phyloP scores from a whole-genome alignment of 35 echinoderm and acorn worm species.

The Eucidaris tribuloides region DNA sequence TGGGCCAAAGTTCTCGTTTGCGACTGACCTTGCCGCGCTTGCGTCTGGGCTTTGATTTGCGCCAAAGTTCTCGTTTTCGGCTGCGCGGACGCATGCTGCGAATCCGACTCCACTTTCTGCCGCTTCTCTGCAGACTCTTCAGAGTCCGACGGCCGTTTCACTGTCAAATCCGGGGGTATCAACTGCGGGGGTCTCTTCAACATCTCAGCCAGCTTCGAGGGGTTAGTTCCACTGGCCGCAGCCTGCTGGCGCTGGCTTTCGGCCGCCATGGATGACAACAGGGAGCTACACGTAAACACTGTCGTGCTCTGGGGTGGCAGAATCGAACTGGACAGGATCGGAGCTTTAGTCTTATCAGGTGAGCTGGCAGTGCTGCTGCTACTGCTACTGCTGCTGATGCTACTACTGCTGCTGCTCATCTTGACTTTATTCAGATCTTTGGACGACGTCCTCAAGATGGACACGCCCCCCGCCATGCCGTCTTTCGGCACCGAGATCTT shows the following conservation, averaged over 20 bases:
- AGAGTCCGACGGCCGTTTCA: constrained; percentile 21
- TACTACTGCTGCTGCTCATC: constrained; percentile 1
- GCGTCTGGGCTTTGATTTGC: constrained; percentile 89
- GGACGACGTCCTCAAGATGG: background rate
- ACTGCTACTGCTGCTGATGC: constrained; percentile 1
- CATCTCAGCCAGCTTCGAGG: constrained; percentile 17
- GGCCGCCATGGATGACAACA: constrained; percentile 80
- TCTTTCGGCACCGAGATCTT: constrained; percentile 3
- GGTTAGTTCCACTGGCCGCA: constrained; percentile 8
- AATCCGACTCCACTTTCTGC: background rate
- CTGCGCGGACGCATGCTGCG: background rate
- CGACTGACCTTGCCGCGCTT: constrained; percentile 28
- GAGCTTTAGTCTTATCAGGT: background rate
- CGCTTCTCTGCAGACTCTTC: constrained; percentile 26
- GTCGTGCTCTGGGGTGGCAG: background rate
- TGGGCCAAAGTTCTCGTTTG: constrained; percentile 96
- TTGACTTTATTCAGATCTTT: background rate
- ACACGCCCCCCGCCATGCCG: background rate
- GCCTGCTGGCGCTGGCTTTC: constrained; percentile 74
- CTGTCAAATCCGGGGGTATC: constrained; percentile 10
- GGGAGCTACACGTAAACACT: constrained; percentile 66
- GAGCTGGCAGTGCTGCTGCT: background rate
- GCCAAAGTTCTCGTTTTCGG: constrained; percentile 85
- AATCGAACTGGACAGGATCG: background rate
- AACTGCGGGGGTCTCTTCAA: constrained; percentile 31